phyloP scores from a whole-genome alignment of 2,797 vertebrate genomes.

The Sebastes minor region DNA sequence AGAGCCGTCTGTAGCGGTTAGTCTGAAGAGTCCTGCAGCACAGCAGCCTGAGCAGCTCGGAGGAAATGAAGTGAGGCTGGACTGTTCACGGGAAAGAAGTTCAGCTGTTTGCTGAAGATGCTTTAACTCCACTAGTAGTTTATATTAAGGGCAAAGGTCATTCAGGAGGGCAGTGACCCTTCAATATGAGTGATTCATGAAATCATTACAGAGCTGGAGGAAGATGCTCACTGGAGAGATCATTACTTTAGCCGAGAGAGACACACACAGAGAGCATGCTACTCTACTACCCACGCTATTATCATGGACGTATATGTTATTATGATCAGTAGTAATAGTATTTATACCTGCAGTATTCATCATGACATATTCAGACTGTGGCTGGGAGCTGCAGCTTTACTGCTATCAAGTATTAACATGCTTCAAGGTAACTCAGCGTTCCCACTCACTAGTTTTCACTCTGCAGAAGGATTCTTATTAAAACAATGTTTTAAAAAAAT shows the following conservation, averaged over 20 bases:
- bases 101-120: constrained; percentile 10
- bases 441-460: neutral
- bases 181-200: neutral
- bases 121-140: neutral
- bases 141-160: constrained; percentile 32
- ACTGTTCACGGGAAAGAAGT: neutral
- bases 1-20: neutral
- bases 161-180: neutral
- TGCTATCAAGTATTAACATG: neutral
- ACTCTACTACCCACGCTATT: no score
- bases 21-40: neutral
- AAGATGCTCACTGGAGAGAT: constrained; percentile 2
- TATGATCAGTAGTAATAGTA: neutral
- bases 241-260: neutral
- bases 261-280: neutral
- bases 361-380: neutral
- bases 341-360: neutral
- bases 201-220: constrained; percentile 14
- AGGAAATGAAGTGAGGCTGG: neutral
- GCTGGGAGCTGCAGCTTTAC: neutral
- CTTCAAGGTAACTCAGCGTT: neutral
- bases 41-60: constrained; percentile 17
- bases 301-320: neutral
- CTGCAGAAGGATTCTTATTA: neutral
- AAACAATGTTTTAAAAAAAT: neutral